Evolutionary conservation across 1,140 invertebrate genomes (phyloP).

Genomic region (Ips typographus): DNA sequence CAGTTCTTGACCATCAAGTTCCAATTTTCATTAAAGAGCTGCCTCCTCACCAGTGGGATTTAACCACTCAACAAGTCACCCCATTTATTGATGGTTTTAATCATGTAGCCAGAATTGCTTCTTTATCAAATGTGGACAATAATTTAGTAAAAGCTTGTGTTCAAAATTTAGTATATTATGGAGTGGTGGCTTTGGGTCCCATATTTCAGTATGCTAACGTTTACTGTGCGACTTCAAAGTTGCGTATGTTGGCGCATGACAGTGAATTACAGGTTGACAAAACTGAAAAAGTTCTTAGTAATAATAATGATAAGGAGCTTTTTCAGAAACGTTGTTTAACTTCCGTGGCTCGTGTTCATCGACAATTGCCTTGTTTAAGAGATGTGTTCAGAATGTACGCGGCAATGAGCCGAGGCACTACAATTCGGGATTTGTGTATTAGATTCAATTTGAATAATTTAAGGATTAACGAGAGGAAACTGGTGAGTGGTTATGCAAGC

Average conservation of each 20-base stretch:
- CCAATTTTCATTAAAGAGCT: slow-evolving; percentile 74
- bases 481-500: slow-evolving; percentile 52
- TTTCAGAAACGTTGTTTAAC: slow-evolving; percentile 42
- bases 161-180: slow-evolving; percentile 85
- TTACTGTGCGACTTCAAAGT: slow-evolving; percentile 83
- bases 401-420: slow-evolving; percentile 80
- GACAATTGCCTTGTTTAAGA: slow-evolving; percentile 65
- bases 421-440: slow-evolving; percentile 81
- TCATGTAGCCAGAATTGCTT: slow-evolving; percentile 81
- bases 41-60: slow-evolving; percentile 75
- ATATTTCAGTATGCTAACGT: slow-evolving; percentile 94
- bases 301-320: background rate
- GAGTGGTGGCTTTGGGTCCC: slow-evolving; percentile 77
- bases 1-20: slow-evolving; percentile 87
- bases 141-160: slow-evolving; percentile 93
- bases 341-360: slow-evolving; percentile 46
- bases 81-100: slow-evolving; percentile 92
- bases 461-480: slow-evolving; percentile 76
- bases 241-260: slow-evolving; percentile 72
- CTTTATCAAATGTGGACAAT: slow-evolving; percentile 86
- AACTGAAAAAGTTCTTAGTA: background rate
- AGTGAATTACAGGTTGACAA: slow-evolving; percentile 55
- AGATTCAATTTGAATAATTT: slow-evolving; percentile 74
- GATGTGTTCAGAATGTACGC: slow-evolving; percentile 82
- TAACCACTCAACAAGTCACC: slow-evolving; percentile 86